Percentiles rank a stretch among this genome's conserved stretches.
These are phyloP conservation scores for Serranus cabrilla DNA, from an alignment of 2,797 vertebrate species.

Conservation along the genomic window DNA sequence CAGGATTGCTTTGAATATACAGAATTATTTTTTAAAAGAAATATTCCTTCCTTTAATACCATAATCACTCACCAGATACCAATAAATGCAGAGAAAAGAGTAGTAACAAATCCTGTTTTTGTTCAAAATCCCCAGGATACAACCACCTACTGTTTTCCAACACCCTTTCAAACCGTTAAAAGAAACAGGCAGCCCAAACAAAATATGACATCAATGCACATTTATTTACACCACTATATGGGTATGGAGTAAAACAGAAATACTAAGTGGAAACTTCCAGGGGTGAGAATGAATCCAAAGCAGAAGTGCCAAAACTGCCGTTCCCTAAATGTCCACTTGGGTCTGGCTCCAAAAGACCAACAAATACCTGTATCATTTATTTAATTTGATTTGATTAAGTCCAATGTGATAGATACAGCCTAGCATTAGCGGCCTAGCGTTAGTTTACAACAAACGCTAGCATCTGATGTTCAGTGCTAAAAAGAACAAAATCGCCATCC, in stretches of 20 bases:
- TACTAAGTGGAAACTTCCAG: background rate
- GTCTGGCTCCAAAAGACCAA: too few relatives aligned
- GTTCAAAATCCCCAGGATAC: background rate
- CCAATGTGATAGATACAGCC: too few relatives aligned
- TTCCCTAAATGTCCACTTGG: too few relatives aligned
- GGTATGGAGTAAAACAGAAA: background rate
- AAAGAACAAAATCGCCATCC: too few relatives aligned
- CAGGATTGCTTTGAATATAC: background rate
- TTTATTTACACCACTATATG: background rate
- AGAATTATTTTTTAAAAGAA: background rate
- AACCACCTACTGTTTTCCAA: background rate
- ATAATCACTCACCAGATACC: background rate
- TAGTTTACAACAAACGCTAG: too few relatives aligned
- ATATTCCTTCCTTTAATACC: background rate
- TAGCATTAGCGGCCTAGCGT: too few relatives aligned
- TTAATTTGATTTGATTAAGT: too few relatives aligned
- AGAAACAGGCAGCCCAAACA: background rate
- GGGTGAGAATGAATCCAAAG: too few relatives aligned
- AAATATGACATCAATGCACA: background rate
- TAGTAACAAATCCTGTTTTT: background rate
- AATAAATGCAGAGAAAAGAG: background rate
- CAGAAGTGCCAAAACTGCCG: too few relatives aligned
- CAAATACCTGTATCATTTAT: too few relatives aligned
- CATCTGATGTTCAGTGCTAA: too few relatives aligned
- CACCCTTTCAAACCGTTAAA: background rate